Evolutionary conservation across 2,113 vertebrate genomes (phyloP).

Genomic region (Calonectris borealis): DNA sequence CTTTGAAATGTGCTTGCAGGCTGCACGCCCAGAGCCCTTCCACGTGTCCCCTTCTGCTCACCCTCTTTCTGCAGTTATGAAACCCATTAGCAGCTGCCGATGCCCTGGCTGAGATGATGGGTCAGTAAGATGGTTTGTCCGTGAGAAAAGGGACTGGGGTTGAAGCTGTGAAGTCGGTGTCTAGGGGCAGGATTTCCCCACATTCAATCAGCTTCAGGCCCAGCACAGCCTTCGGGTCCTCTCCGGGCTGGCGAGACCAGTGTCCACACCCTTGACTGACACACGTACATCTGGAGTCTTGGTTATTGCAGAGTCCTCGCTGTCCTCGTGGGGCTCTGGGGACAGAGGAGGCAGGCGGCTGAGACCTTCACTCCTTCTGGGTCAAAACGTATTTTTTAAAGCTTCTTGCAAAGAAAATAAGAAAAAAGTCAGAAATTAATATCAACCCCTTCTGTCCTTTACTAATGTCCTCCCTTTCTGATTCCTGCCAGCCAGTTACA

Average conservation of each 20-base stretch:
- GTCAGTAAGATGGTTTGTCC: not conserved
- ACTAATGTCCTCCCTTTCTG: not conserved
- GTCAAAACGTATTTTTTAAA: not conserved
- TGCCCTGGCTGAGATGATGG: not conserved
- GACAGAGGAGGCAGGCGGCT: not conserved
- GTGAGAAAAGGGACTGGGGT: not conserved
- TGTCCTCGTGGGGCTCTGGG: not conserved
- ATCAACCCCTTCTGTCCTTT: no score
- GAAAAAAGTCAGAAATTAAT: accelerated
- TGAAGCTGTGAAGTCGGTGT: not conserved
- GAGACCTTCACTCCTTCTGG: not conserved
- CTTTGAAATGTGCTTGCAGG: not conserved
- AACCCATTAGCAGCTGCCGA: not conserved
- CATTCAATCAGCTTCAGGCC: not conserved
- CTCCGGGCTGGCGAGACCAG: not conserved
- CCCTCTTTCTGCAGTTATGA: not conserved
- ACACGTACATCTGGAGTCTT: not conserved
- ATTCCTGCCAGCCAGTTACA: no score
- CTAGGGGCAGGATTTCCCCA: not conserved
- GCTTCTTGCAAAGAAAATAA: not conserved
- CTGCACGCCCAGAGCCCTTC: not conserved
- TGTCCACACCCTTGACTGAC: not conserved
- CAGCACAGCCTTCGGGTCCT: not conserved
- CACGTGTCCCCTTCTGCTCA: not conserved
- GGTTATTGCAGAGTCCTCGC: not conserved